A percentile compares a stretch with the other conserved stretches of the same genome.
These are phyloP conservation scores for Takifugu rubripes DNA, from an alignment of 2,797 vertebrate species.

Conservation along the genomic window DNA sequence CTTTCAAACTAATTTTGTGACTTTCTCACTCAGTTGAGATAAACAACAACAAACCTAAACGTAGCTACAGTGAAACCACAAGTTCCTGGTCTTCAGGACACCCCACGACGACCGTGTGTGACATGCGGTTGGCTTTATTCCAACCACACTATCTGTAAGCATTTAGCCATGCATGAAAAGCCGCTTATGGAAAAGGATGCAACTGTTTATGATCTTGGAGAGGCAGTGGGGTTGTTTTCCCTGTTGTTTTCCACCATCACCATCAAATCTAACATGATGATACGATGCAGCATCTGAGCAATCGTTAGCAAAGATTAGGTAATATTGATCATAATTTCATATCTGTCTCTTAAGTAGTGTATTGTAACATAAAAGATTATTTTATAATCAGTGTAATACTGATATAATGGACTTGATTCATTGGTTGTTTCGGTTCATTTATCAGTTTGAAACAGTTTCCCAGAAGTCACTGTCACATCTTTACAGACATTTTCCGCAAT, in stretches of 20 bases:
- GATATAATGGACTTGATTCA: not conserved
- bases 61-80: conserved; percentile 20
- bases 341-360: too few relatives aligned
- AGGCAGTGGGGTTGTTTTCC: conserved; percentile 2
- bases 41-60: not conserved
- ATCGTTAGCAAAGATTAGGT: too few relatives aligned
- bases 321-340: too few relatives aligned
- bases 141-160: conserved; percentile 46
- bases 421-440: not conserved
- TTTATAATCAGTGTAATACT: too few relatives aligned
- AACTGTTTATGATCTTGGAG: conserved; percentile 31
- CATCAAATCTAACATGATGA: not conserved
- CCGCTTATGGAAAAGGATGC: conserved; percentile 12
- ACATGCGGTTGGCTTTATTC: conserved; percentile 45
- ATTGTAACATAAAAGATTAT: too few relatives aligned
- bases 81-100: conserved; percentile 25
- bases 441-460: not conserved
- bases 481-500: conserved; percentile 32
- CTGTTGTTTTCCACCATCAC: conserved; percentile 6
- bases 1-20: not conserved
- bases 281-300: too few relatives aligned
- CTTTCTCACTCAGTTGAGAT: not conserved
- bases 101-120: conserved; percentile 34
- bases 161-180: conserved; percentile 46
- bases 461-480: not conserved